Percentiles rank a stretch among this genome's conserved stretches.
These are phyloP conservation scores for Prorops nasuta DNA, from an alignment of 1,140 invertebrate species.

Conservation along the genomic window DNA sequence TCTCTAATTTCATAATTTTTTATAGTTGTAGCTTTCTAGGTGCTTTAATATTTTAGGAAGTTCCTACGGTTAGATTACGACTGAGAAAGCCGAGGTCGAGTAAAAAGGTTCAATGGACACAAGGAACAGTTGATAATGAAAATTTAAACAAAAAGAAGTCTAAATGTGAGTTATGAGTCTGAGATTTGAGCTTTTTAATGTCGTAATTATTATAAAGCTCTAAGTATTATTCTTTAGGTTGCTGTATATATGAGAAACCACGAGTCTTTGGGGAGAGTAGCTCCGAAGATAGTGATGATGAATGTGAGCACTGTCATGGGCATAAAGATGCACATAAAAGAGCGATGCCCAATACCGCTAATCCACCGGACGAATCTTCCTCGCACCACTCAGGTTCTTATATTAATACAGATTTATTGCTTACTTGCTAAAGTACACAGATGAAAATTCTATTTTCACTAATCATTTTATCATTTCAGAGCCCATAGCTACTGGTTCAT, in stretches of 20 bases:
- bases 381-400: background rate
- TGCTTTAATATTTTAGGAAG: constrained; percentile 49
- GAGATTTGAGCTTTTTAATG: background rate
- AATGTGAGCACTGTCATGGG: constrained; percentile 84
- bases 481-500: constrained; percentile 36
- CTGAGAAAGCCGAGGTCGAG: constrained; percentile 71
- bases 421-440: too few species aligned
- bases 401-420: too few species aligned
- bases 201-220: constrained; percentile 1
- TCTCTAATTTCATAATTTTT: background rate
- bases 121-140: constrained; percentile 90
- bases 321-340: constrained; percentile 73
- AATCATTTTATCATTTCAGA: constrained; percentile 31
- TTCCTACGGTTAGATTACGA: constrained; percentile 70
- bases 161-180: constrained; percentile 68
- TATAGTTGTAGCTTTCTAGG: background rate
- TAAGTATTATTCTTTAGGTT: constrained; percentile 61
- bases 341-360: constrained; percentile 39
- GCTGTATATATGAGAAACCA: constrained; percentile 86
- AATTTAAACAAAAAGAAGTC: constrained; percentile 91
- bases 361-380: constrained; percentile 9
- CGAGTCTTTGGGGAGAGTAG: constrained; percentile 79
- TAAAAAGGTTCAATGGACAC: constrained; percentile 84
- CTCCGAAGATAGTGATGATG: constrained; percentile 73
- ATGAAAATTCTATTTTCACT: constrained; percentile 7